These are phyloP conservation scores for Perizoma affinitatum DNA, from an alignment of 2,888 invertebrate species.

Conservation along the genomic window DNA sequence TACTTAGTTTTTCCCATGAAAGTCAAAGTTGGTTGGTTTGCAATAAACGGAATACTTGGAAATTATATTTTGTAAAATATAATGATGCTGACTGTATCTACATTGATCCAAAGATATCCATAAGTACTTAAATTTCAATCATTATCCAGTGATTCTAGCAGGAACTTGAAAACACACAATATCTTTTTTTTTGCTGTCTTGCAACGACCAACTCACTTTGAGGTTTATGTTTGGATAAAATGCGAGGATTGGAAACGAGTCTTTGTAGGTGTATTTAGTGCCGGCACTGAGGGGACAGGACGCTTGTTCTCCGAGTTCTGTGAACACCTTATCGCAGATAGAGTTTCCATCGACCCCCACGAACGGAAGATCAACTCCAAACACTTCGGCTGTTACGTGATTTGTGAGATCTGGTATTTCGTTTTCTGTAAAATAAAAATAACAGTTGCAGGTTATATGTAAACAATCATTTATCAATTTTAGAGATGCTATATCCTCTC, in stretches of 20 bases:
- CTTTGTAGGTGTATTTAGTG: constrained; percentile 87
- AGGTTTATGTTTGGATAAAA: constrained; percentile 80
- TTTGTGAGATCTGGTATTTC: constrained; percentile 84
- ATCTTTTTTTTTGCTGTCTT: constrained; percentile 62
- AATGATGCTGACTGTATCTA: too few relatives aligned
- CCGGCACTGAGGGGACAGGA: constrained; percentile 88
- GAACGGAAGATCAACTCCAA: constrained; percentile 88
- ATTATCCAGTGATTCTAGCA: constrained; percentile 80
- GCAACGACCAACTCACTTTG: constrained; percentile 87
- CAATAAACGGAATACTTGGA: too few relatives aligned
- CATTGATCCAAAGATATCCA: too few relatives aligned
- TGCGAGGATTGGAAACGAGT: constrained; percentile 80
- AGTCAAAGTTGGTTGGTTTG: too few relatives aligned
- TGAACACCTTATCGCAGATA: constrained; percentile 86
- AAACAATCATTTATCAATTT: too few relatives aligned
- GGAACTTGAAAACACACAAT: constrained; percentile 88
- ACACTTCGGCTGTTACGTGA: constrained; percentile 85
- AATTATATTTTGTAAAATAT: too few relatives aligned
- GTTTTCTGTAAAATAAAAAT: constrained; percentile 66
- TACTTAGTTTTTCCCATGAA: too few relatives aligned
- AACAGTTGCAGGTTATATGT: too few relatives aligned
- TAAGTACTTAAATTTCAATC: not conserved
- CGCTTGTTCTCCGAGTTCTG: constrained; percentile 82
- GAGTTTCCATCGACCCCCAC: constrained; percentile 89
- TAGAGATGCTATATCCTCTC: too few relatives aligned